Base-by-base conservation (phyloP, 1,140 invertebrate genomes). In the Drosophila miranda region DNA sequence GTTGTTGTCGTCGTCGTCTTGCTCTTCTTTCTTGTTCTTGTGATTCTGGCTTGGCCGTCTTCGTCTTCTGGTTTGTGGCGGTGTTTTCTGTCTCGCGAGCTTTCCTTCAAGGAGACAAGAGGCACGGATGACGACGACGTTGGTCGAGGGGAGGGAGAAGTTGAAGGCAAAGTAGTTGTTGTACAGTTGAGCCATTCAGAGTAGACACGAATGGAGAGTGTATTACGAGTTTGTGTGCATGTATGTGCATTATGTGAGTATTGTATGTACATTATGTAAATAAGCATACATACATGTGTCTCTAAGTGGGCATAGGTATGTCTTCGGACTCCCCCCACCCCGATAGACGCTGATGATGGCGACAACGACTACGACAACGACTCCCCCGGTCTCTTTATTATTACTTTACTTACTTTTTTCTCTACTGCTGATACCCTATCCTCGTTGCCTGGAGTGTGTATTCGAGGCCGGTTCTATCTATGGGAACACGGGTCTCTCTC, bases 231-330 rank as follows among this genome's bases (percentile, higher is more conserved):
- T 3, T 38, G 34, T 13, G 3, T 38, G 34, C 3, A 4, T 38
- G 28, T 30, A 30, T 30, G 28, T 8, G 1, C 30, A 43, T 56
- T 30, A 30, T 30, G 28, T 8, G 1, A 30, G 54, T 56, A 77
- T 23, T 23, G 19, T 23, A 23, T 23, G 68, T 66, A 66, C 51
- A 78, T 73, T 78, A 78, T 79, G 76, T 79, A 79, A 78, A 79
- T 78, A 69, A 68, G 69, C 75, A 78, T 60, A 70, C 52, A 41
- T 54, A 53, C 26, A 1, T 54, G 14, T 30, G 14, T 53, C 28
- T 53, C 14, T 57, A 48, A 44, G 11, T 34, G 13, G 4, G 23
- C 5, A 26, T 23, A 19, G 34, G 49, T 51, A 16, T 66, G 55
- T 75, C 58, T 64, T 62, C 9, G 9, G 34, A 13, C 52, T 16